These are phyloP conservation scores for Harpagus bidentatus DNA, from an alignment of 2,113 vertebrate species.

Conservation along the genomic window DNA sequence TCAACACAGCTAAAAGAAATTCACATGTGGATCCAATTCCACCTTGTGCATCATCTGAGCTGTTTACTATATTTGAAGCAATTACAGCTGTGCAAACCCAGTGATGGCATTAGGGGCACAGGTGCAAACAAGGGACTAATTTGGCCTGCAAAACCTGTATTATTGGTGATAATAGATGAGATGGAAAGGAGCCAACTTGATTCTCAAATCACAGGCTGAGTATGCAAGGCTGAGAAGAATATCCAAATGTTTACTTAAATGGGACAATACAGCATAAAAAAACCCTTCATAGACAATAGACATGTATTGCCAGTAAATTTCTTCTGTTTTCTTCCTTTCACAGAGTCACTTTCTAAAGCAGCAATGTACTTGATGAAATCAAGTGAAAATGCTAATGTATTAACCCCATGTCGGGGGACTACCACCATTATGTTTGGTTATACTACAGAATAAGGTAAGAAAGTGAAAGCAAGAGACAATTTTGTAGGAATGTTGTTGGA, in stretches of 20 bases:
- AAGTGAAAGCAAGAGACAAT: neutral
- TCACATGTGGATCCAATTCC: neutral
- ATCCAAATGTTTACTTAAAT: neutral
- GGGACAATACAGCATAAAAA: neutral
- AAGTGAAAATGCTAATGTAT: neutral
- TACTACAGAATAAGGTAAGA: neutral
- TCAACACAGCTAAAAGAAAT: neutral
- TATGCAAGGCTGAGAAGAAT: neutral
- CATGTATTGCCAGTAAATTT: neutral
- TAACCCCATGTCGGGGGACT: neutral
- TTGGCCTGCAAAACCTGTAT: neutral
- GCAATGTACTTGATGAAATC: neutral
- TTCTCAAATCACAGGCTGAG: neutral
- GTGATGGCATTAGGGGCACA: neutral
- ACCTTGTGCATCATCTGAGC: neutral
- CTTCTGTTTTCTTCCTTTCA: neutral
- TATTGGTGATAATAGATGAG: conserved; percentile 24
- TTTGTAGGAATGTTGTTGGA: neutral
- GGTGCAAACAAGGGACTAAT: conserved; percentile 45
- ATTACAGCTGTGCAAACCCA: conserved; percentile 56
- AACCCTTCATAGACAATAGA: neutral
- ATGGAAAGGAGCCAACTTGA: conserved; percentile 10
- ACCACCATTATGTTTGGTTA: neutral
- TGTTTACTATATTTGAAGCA: neutral
- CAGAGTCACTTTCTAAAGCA: neutral